Base-by-base conservation (phyloP, 92 coral and sea anemone species). In the Plumapathes pennacea region DNA sequence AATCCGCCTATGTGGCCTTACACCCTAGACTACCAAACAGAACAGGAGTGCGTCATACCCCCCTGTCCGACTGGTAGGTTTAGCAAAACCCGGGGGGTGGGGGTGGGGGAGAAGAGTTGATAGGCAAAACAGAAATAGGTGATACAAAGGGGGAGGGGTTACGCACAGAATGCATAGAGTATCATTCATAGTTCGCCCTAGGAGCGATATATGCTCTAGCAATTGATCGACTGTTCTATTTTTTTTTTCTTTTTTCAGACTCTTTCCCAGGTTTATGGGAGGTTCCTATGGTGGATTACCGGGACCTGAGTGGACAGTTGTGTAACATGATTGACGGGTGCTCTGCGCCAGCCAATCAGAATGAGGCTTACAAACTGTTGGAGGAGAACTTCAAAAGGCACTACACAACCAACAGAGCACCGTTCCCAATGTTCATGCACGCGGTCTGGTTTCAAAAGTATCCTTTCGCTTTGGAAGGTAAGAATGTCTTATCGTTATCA, bases 191-290 rank as follows among this genome's bases (percentile, higher is more conserved):
- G n/a, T n/a, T n/a, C n/a, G n/a, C n/a, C n/a, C n/a, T n/a, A n/a
- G n/a, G n/a, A n/a, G 40, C n/a, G 40, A 8, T 8, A n/a, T 36
- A 36, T 36, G n/a, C 8, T 8, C 40, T 36, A 36, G 8, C n/a
- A n/a, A n/a, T n/a, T n/a, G n/a, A n/a, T n/a, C n/a, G n/a, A n/a
- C 30, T 53, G 1, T 10, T 53, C 25, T 53, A 17, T 32, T 21
- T 39, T 10, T 8, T 5, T 24, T 25, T 18, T 27, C 21, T 30
- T 23, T 29, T 40, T 62, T 2, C 52, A 83, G 90, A 71, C 54
- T 83, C 90, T 5, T 83, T 63, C 48, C 90, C 90, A 32, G 85
- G 81, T 12, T 10, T 83, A 10, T 77, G 85, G 90, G 90, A 83
- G 39, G 85, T 77, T 1, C 90, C 90, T 4, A 38, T 83, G 64